Evolutionary conservation across 1,140 invertebrate genomes (phyloP).

Genomic region (Anagrus nilaparvatae): DNA sequence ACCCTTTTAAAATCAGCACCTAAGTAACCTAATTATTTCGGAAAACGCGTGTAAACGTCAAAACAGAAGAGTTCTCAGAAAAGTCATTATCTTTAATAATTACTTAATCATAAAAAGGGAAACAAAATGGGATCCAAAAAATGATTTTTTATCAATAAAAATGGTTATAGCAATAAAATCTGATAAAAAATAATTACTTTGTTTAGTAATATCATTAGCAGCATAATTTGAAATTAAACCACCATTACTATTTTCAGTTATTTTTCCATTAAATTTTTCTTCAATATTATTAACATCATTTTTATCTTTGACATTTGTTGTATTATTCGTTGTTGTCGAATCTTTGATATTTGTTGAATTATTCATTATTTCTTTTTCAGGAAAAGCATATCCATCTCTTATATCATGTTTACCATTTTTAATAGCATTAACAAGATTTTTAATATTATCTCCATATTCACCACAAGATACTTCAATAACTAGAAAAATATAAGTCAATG

Average conservation of each 20-base stretch:
- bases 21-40: no score
- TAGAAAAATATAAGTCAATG: constrained; percentile 26
- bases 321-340: constrained; percentile 29
- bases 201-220: constrained; percentile 59
- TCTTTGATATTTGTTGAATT: constrained; percentile 38
- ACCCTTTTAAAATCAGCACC: no score
- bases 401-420: constrained; percentile 73
- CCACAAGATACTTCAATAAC: constrained; percentile 91
- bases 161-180: no score
- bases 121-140: no score
- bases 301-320: constrained; percentile 38
- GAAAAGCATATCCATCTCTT: constrained; percentile 50
- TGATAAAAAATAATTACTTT: constrained; percentile 28
- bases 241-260: constrained; percentile 28
- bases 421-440: constrained; percentile 72
- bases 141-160: no score
- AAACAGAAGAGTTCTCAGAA: no score
- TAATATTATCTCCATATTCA: constrained; percentile 85
- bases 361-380: constrained; percentile 53
- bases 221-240: constrained; percentile 45
- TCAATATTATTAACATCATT: constrained; percentile 42
- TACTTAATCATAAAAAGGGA: no score
- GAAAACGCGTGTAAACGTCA: no score
- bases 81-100: no score
- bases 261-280: constrained; percentile 44